Base-by-base conservation (phyloP, 2,888 invertebrate species). In the Diaphora mendica region DNA sequence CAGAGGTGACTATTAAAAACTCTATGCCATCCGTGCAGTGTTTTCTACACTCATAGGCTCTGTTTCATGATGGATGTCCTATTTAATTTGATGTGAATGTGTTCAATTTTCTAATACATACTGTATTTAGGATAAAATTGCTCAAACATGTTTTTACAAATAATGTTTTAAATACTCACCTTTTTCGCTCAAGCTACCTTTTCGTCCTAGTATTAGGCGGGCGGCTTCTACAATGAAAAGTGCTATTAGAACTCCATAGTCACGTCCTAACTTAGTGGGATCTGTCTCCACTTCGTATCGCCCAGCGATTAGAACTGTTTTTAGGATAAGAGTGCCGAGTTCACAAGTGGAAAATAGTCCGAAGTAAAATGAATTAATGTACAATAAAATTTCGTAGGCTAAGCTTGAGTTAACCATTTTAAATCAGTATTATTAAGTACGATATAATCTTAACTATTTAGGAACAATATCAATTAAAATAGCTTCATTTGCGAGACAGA, bases 361-460 rank as follows among this genome's bases (percentile, higher is more conserved):
- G 89, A 98, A 98, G 93, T 98, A 98, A 96, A 98, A 98, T 42
- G 98, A 98, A 95, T 98, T 98, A 83, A 98, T 96, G 92, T 98
- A 98, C 86, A 98, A 96, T 71, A 98, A 96, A 90, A 98, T 98
- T 96, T 98, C 98, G 87, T 98, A 98, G 33, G 97, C 97, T 90
- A 98, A 96, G 86, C 98, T 98, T 74, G 98, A 97, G 89, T 97
- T 98, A 88, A 97, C 96, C 96, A 97, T 96, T 78, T 76, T 84
- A 59, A 26, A 39, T 65, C 73, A 65, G 26, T 73, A 64, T 59
- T n/a, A 26, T 30, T 13, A 9, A 62, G 59, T 30, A 15, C 30
- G 26, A 62, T 62, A 59, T 59, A 42, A 62, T 62, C 17, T 30
- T 17, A 62, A 62, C 17, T 62, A 30, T 7, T 62, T 17, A 62